These are phyloP conservation scores for Lithosia quadra DNA, from an alignment of 2,888 invertebrate genomes.

Conservation along the genomic window DNA sequence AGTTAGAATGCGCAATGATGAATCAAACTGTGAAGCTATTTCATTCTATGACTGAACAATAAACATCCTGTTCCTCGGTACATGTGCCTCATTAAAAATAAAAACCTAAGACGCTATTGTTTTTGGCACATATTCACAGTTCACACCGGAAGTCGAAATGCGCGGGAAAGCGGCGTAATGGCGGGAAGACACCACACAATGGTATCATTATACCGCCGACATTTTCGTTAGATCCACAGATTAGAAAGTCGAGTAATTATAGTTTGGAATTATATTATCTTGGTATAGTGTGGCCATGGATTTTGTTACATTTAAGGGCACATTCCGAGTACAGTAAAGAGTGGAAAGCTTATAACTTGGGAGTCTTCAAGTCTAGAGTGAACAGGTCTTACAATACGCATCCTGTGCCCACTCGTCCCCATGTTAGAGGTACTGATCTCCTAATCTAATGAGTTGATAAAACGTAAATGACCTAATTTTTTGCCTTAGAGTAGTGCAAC, in stretches of 20 bases:
- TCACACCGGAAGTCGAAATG: constrained; percentile 49
- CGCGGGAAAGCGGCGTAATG: constrained; percentile 54
- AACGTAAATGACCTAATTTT: no score
- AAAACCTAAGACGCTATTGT: constrained; percentile 47
- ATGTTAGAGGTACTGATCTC: no score
- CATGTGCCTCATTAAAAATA: constrained; percentile 42
- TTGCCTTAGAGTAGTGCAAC: no score
- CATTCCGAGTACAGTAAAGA: no score
- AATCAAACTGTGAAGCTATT: not conserved
- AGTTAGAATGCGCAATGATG: no score
- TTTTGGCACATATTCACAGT: constrained; percentile 43
- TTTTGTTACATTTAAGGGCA: not conserved
- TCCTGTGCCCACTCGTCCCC: no score
- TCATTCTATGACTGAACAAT: constrained; percentile 14
- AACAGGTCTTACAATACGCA: no score
- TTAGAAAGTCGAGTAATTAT: constrained; percentile 47
- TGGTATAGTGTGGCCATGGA: not conserved
- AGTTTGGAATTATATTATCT: constrained; percentile 19
- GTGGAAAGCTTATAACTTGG: no score
- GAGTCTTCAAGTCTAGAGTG: no score
- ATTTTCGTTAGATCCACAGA: constrained; percentile 46
- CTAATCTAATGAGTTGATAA: no score
- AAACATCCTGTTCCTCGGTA: constrained; percentile 25
- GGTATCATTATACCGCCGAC: constrained; percentile 45
- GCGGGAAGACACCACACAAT: constrained; percentile 50